Evolutionary conservation across 2,888 invertebrate species (phyloP).

Genomic region (Melanargia galathea): DNA sequence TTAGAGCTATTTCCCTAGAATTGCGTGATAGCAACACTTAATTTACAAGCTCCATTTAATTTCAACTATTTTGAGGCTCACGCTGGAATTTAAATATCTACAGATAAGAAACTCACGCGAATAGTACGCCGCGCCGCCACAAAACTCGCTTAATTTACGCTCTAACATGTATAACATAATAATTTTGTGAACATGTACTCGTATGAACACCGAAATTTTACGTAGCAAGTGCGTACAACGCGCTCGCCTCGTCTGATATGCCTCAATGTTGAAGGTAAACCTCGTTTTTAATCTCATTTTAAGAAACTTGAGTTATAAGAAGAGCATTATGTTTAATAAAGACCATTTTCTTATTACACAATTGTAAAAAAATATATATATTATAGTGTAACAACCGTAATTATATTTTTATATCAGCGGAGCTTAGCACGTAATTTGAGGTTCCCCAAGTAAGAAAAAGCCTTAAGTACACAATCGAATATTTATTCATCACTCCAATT

Average conservation of each 20-base stretch:
- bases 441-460: background rate
- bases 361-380: too few species aligned
- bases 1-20: conserved; percentile 75
- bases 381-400: too few species aligned
- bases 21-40: conserved; percentile 82
- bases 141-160: conserved; percentile 64
- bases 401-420: background rate
- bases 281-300: too few species aligned
- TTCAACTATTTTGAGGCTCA: conserved; percentile 59
- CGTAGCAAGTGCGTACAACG: background rate
- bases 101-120: conserved; percentile 80
- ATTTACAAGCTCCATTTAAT: conserved; percentile 67
- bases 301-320: too few species aligned
- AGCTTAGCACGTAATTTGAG: background rate
- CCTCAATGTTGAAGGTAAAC: background rate
- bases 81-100: conserved; percentile 57
- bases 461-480: conserved; percentile 26
- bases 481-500: conserved; percentile 29
- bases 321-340: too few species aligned
- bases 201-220: background rate
- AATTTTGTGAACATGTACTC: background rate
- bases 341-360: too few species aligned
- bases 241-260: background rate
- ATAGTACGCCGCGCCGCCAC: conserved; percentile 55
- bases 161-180: conserved; percentile 47